phyloP scores from a whole-genome alignment of 2,797 vertebrate genomes.

The Cottoperca gobio region DNA sequence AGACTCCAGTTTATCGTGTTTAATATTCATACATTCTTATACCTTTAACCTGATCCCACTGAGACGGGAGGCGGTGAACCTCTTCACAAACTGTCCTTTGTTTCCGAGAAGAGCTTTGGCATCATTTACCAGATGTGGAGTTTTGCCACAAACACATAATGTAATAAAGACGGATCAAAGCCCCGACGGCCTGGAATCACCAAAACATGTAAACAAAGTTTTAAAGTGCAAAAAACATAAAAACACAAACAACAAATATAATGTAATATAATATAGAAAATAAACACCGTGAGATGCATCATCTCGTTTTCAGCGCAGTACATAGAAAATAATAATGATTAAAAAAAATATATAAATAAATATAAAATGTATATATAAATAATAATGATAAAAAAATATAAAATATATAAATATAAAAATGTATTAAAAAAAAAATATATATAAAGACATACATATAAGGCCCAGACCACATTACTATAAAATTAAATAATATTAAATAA shows the following conservation, averaged over 20 bases:
- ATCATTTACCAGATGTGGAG: slow-evolving; percentile 24
- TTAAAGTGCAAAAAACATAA: neutral
- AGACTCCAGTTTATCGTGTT: neutral
- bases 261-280: no score
- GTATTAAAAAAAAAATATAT: no score
- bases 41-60: neutral
- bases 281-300: no score
- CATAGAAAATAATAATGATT: no score
- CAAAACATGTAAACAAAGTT: neutral
- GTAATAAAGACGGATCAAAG: neutral
- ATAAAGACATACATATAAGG: no score
- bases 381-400: no score
- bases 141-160: neutral
- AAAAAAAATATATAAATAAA: no score
- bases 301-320: no score
- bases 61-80: neutral
- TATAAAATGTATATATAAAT: no score
- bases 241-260: neutral
- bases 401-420: no score
- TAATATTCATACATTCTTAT: neutral
- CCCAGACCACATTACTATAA: no score
- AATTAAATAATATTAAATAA: no score
- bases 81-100: neutral
- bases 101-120: neutral
- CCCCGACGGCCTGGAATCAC: neutral